Base-by-base conservation (phyloP, 2,888 invertebrate species). In the Eupithecia tripunctaria region DNA sequence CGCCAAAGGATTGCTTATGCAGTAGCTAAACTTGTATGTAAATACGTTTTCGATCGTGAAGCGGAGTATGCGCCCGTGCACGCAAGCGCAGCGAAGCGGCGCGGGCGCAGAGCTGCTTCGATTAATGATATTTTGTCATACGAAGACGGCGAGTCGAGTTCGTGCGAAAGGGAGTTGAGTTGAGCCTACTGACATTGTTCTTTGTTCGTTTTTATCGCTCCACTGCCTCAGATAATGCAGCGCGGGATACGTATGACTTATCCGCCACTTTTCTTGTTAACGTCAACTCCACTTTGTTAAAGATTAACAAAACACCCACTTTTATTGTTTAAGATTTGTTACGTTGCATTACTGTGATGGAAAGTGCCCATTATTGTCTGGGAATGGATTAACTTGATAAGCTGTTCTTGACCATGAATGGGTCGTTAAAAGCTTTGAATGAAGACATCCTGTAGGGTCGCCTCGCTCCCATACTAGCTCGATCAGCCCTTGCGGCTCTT, bases 201-300 rank as follows among this genome's bases (percentile, higher is more conserved):
- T 94, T 93, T 93, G 93, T 93, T 92, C 92, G 87, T 90, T 91
- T 78, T 92, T 93, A 93, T 93, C 92, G 93, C 90, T 90, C 88
- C 87, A 91, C 86, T 91, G 91, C 88, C 90, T 90, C 86, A 91
- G 92, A 91, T 93, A 93, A 92, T 91, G 86, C 89, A 15, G 84
- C 82, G 82, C 85, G 79, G 81, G 85, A 88, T 85, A 85, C 84
- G 78, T 76, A 91, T 86, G 87, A 92, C 84, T 91, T 92, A 92
- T 92, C 91, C 88, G 84, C 90, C 91, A 91, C 88, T 92, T 92
- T 91, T 89, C 91, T 91, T 82, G 89, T 91, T 90, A 90, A 88
- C 83, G 82, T 85, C 89, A 89, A 91, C 90, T 88, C 85, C 84
- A 82, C 80, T 85, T 85, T 80, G 86, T 88, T 86, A 86, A 82